phyloP scores from a whole-genome alignment of 2,113 vertebrate genomes.

The Dissostichus mawsoni region DNA sequence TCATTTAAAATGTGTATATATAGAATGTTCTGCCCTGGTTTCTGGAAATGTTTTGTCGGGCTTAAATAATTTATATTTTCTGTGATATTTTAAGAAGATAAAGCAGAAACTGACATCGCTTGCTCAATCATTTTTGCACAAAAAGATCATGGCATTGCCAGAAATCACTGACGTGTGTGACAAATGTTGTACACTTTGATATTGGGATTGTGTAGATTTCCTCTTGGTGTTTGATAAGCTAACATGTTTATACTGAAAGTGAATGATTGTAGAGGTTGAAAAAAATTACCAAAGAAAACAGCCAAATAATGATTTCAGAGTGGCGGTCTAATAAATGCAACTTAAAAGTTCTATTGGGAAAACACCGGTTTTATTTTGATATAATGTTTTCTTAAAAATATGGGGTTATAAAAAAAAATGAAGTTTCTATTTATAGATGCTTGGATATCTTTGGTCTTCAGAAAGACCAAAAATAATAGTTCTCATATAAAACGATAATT shows the following conservation, averaged over 20 bases:
- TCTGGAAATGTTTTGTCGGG: neutral
- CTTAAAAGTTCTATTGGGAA: neutral
- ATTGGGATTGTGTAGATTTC: neutral
- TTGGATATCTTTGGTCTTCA: too few species aligned
- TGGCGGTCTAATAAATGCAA: neutral
- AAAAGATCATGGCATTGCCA: conserved; percentile 1
- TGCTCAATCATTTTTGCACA: conserved; percentile 29
- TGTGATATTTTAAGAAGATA: neutral
- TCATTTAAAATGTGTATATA: neutral
- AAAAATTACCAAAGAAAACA: neutral
- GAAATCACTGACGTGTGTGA: neutral
- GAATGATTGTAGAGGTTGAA: neutral
- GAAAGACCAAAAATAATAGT: too few species aligned
- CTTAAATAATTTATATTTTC: conserved; percentile 7
- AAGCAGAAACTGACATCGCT: conserved; percentile 20
- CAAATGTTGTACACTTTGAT: conserved; percentile 22
- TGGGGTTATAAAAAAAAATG: neutral
- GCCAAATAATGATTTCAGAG: neutral
- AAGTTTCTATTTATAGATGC: too few species aligned
- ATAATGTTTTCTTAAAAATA: neutral
- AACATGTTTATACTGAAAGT: neutral
- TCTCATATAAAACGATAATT: too few species aligned
- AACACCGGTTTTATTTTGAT: neutral
- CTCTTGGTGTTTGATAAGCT: neutral
- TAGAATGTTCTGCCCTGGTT: neutral